Evolutionary conservation across 2,797 vertebrate genomes (phyloP).

Genomic region (Clarias laeviceps): DNA sequence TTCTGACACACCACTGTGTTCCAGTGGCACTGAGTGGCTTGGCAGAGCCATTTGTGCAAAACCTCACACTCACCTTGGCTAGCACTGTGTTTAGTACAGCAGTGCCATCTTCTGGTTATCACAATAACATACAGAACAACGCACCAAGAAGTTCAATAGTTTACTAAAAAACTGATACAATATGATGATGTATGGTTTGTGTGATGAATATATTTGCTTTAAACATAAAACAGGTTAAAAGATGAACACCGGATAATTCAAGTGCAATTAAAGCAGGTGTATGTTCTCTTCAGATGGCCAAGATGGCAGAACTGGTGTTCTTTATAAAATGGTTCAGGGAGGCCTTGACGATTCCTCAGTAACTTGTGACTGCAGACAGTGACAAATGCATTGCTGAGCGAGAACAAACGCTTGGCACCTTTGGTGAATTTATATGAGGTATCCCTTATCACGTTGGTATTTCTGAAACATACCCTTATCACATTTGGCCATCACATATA

Average conservation of each 20-base stretch:
- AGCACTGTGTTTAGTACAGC: constrained; percentile 58
- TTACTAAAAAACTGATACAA: not conserved
- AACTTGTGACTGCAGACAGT: constrained; percentile 26
- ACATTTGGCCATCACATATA: constrained; percentile 52
- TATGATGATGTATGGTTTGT: not conserved
- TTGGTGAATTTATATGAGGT: constrained; percentile 38
- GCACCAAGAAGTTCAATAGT: not conserved
- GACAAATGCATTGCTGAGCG: constrained; percentile 26
- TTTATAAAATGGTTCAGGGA: not conserved
- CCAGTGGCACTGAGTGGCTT: not conserved
- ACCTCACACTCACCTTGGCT: constrained; percentile 50
- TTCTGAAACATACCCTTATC: constrained; percentile 44
- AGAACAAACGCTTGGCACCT: constrained; percentile 49
- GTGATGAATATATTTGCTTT: not conserved
- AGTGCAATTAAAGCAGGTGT: not conserved
- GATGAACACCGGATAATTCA: not conserved
- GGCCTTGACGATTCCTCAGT: not conserved
- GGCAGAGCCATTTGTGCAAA: constrained; percentile 15
- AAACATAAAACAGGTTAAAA: not conserved
- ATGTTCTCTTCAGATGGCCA: not conserved
- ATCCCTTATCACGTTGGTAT: constrained; percentile 45
- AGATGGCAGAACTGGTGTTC: not conserved
- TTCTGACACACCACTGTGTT: not conserved
- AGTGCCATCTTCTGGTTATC: constrained; percentile 73
- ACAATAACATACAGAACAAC: constrained; percentile 35